Evolutionary conservation across 2,797 vertebrate genomes (phyloP), one percentile per base, ranked within the genome.

Genomic region (Gallinago solitaria): DNA sequence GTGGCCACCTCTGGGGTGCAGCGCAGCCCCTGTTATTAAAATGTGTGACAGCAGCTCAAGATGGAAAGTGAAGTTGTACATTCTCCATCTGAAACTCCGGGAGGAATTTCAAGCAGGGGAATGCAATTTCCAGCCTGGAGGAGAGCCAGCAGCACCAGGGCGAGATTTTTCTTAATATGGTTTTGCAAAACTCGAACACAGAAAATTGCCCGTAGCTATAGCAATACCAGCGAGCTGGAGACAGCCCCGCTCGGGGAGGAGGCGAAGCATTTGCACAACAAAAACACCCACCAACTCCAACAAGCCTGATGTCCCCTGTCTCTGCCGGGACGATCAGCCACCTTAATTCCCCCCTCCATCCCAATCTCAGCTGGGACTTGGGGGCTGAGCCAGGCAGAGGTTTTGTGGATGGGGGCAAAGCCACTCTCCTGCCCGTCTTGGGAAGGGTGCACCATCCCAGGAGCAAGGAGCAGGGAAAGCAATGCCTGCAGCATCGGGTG

Each of bases 51-150:
- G 93, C 92, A 92, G 93, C 92, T 96, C 81, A 16, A 82, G 93
- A 85, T 74, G 89, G 89, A 94, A 95, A 95, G 93, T 77, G 95
- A 97, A 94, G 93, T 77, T 89, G 92, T 94, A 96, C 90, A 77
- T 95, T 96, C 95, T 90, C 92, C 90, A 95, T 96, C 95, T 92
- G 95, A 96, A 94, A 85, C 90, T 89, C 83, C 57, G 12, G 89
- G 81, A 96, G 95, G 96, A 95, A 95, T 97, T 93, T 96, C 95
- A 93, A 94, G 92, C 92, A 77, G 92, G 95, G 87, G 95, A 96
- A 96, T 92, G 93, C 92, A 96, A 96, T 97, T 96, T 96, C 93
- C 95, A 96, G 95, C 92, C 93, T 96, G 95, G 95, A 96, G 89
- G 19, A 71, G 81, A 95, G 96, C 95, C 96, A 97, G 89, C 87